A percentile compares a stretch with the other conserved stretches of the same genome.
These are phyloP conservation scores for Holacanthus passer DNA, from an alignment of 2,113 vertebrate genomes.

Conservation along the genomic window DNA sequence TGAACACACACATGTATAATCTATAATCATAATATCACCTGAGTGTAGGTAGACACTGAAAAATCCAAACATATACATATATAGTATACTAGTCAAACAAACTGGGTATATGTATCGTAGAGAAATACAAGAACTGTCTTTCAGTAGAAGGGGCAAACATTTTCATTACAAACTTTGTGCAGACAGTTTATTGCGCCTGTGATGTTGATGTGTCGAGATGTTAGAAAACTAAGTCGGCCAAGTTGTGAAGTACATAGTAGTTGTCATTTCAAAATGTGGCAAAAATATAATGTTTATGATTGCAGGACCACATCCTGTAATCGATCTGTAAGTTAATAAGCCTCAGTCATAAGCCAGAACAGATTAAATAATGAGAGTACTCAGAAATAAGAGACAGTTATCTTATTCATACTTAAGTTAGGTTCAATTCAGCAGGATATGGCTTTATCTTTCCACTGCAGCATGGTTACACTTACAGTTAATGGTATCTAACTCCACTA, in stretches of 20 bases:
- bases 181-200: background rate
- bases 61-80: too few relatives aligned
- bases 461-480: slow-evolving; percentile 9
- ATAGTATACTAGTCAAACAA: background rate
- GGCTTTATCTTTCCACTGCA: slow-evolving; percentile 11
- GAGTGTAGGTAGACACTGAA: too few relatives aligned
- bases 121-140: background rate
- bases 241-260: background rate
- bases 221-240: too few relatives aligned
- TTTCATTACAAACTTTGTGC: background rate
- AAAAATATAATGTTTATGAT: background rate
- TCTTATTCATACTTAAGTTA: background rate
- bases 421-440: slow-evolving; percentile 3
- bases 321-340: too few relatives aligned
- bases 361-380: background rate
- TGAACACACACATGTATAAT: too few relatives aligned
- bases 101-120: background rate
- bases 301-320: too few relatives aligned
- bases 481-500: slow-evolving; percentile 19
- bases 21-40: too few relatives aligned
- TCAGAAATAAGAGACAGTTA: background rate
- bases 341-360: background rate
- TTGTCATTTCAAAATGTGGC: too few relatives aligned
- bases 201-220: too few relatives aligned
- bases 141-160: background rate